These are phyloP conservation scores for Tenebrosternarchus preto DNA, from an alignment of 2,113 vertebrate species.

Conservation along the genomic window DNA sequence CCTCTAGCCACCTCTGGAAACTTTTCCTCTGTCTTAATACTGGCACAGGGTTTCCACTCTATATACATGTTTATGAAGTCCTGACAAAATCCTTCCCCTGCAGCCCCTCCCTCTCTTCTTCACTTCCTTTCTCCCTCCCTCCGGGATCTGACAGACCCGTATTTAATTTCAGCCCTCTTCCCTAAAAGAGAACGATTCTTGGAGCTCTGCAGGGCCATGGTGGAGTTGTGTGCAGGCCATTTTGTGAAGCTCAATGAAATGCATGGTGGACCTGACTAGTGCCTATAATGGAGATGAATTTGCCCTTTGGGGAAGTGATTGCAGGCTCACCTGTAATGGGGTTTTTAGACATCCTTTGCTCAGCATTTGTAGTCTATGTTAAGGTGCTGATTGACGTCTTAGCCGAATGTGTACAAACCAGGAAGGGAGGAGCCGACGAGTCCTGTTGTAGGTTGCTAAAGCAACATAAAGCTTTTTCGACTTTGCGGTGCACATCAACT, in stretches of 20 bases:
- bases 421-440: neutral
- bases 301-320: neutral
- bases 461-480: conserved; percentile 17
- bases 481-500: conserved; percentile 15
- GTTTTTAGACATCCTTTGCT: neutral
- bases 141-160: conserved; percentile 64
- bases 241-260: conserved; percentile 28
- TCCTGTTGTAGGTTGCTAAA: neutral
- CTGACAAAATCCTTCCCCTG: conserved; percentile 75
- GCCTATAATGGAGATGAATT: neutral
- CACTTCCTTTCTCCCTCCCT: conserved; percentile 56
- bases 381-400: neutral
- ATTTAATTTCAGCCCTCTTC: conserved; percentile 72
- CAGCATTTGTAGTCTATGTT: conserved; percentile 7
- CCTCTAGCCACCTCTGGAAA: conserved; percentile 62
- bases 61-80: conserved; percentile 73
- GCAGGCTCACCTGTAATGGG: neutral
- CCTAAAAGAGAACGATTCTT: conserved; percentile 55
- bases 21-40: conserved; percentile 61
- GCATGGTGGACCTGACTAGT: neutral
- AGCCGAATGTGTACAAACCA: neutral
- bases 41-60: conserved; percentile 63
- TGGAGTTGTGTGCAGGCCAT: conserved; percentile 27
- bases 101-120: conserved; percentile 58
- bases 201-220: conserved; percentile 42